Percentiles rank a stretch among this genome's conserved stretches.
Evolutionary conservation across 92 coral and sea anemone genomes (phyloP).

Genomic region (Phenganax stokvisi): DNA sequence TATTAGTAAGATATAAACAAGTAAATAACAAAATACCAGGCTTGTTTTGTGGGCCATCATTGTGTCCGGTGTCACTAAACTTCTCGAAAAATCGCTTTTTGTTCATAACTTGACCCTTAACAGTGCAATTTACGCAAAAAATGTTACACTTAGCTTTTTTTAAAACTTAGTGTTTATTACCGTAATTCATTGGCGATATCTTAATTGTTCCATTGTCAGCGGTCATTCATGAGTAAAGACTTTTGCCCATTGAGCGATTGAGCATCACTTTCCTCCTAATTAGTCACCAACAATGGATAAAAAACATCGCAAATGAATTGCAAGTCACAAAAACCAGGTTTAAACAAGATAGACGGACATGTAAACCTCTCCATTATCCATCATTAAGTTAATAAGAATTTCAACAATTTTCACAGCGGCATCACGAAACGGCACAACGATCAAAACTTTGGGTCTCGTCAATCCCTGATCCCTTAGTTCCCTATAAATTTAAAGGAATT

Average conservation of each 20-base stretch:
- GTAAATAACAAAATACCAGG: slow-evolving; percentile 9
- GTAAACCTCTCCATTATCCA: slow-evolving; percentile 62
- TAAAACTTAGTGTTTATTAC: background rate
- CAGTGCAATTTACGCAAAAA: background rate
- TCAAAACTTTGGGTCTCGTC: slow-evolving; percentile 85
- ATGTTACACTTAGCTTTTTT: background rate
- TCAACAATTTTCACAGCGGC: slow-evolving; percentile 74
- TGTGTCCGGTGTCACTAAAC: slow-evolving; percentile 52
- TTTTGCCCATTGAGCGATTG: background rate
- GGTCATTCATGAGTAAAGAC: too few relatives aligned
- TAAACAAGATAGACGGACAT: too few relatives aligned
- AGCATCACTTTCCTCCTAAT: too few relatives aligned
- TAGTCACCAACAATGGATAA: too few relatives aligned
- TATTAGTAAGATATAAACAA: too few relatives aligned
- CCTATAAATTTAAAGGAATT: slow-evolving; percentile 43
- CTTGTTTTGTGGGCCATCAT: slow-evolving; percentile 15
- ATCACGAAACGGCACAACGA: slow-evolving; percentile 88
- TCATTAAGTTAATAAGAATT: slow-evolving; percentile 51
- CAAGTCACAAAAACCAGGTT: too few relatives aligned
- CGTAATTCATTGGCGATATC: background rate
- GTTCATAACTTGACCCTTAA: slow-evolving; percentile 89
- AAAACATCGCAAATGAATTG: too few relatives aligned
- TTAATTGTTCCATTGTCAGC: too few relatives aligned
- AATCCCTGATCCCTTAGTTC: slow-evolving; percentile 88
- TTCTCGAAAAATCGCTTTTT: slow-evolving; percentile 83